Conservation (phyloP, 2,888 invertebrate genomes). For the Microctonus hyperodae region DNA sequence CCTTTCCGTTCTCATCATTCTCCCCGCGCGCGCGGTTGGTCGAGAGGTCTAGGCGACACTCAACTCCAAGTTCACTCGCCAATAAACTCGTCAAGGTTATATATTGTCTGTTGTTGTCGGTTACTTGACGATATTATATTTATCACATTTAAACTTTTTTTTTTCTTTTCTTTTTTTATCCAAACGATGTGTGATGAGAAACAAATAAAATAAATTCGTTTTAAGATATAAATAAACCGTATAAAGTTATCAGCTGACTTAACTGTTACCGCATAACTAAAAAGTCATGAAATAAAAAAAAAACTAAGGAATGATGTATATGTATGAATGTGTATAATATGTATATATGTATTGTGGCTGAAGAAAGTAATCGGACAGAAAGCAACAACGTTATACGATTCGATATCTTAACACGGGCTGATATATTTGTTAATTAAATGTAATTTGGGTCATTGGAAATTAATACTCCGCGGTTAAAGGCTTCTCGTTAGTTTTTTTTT, state of each 20-base stretch:
- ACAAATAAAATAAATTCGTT: background rate
- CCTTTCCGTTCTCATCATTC: constrained; percentile 7
- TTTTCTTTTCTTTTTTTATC: background rate
- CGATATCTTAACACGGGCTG: background rate
- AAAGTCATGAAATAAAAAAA: background rate
- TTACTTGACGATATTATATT: constrained; percentile 10
- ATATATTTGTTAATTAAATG: constrained; percentile 1
- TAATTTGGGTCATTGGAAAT: constrained; percentile 6
- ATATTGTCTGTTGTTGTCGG: constrained; percentile 24
- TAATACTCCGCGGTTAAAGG: background rate
- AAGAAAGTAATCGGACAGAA: constrained; percentile 11
- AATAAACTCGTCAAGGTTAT: constrained; percentile 35
- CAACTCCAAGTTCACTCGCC: constrained; percentile 34
- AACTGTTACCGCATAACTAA: constrained; percentile 11
- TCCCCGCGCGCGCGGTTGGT: constrained; percentile 11
- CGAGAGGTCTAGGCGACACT: constrained; percentile 30
- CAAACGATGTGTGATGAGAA: background rate
- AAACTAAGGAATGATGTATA: background rate
- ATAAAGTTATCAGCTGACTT: constrained; percentile 13
- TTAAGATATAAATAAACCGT: background rate
- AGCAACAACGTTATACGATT: background rate
- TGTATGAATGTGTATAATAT: background rate
- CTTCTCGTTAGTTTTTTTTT: background rate
- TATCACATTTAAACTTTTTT: background rate
- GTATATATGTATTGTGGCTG: constrained; percentile 12